Evolutionary conservation across 1,140 invertebrate species (phyloP), one percentile per base, ranked within the genome.

Genomic region (Drosophila murphyi): DNA sequence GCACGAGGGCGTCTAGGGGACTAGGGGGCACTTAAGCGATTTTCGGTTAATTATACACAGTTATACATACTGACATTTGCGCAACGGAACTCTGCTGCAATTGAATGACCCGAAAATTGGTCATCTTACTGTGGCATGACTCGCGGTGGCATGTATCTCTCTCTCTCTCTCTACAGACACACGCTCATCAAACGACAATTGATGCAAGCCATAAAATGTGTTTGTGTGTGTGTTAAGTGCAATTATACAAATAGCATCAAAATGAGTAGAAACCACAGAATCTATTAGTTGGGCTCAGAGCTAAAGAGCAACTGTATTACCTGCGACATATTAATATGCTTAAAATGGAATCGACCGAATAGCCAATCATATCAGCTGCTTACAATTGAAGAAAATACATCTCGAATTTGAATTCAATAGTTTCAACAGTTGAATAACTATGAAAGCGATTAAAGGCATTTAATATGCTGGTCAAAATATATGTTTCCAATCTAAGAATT

Each of bases 31-130:
- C 64, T 88, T 89, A 88, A 88, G 85, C 81, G 80, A 81, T 88
- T 85, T 88, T 89, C 65, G 85, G 85, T 88, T 88, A 88, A 88
- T 88, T 88, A 88, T 88, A 80, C 74, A 74, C 74, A 73, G 74
- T 77, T 80, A 20, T 20, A 69, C 85, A 80, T 87, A 87, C 80
- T 80, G 80, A 80, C 83, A 82, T 87, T 87, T 87, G 76, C 52
- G 32, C 83, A 73, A n/a, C 32, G 50, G 20, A 31, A 52, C 39
- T n/a, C 41, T 41, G 20, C 32, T 37, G 60, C 50, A 28, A 64
- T 63, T 57, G 60, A 41, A 35, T 48, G 69, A 8, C 7, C 47
- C 34, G 28, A 3, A 20, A 45, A 62, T 55, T 52, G 78, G 65
- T 81, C 77, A 74, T 52, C 70, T 68, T 55, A 50, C 32, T 41